Evolutionary conservation across 1,140 invertebrate species (phyloP), one percentile per base, ranked within the genome.

Genomic region (Atta cephalotes): DNA sequence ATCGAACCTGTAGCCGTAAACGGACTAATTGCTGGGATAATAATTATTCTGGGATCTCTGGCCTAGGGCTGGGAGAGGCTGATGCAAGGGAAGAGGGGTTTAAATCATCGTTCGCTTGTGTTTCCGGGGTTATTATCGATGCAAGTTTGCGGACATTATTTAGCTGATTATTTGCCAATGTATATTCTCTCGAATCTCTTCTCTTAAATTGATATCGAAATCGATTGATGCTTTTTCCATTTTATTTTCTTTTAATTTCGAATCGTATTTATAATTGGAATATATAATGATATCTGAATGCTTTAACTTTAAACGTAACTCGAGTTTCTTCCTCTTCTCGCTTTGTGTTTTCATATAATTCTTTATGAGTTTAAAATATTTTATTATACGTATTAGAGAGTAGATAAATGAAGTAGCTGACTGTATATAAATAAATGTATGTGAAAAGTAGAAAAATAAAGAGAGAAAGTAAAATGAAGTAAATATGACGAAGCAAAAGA

Each of bases 21-120:
- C 56, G 56, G 72, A 76, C 72, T 76, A 76, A 76, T 76, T 76
- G 72, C 72, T 60, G n/a, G 72, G 72, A 76, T 76, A 76, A 76
- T 76, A 76, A 76, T 76, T 76, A 76, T 60, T 76, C 72, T 76
- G 35, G 56, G 35, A 76, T 45, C 72, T 45, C 72, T 76, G 56
- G 72, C 35, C 56, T 60, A 76, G 56, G 66, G 66, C 66, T 49
- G 66, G 39, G 12, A 25, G 72, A 45, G 72, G 25, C 35, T 39
- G 66, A 70, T 58, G 25, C 14, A 31, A 53, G 49, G 14, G 14
- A 10, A 51, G 5, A 7, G 31, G 12, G 51, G 5, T 21, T 58
- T 51, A 58, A 3, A 58, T 76, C 14, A n/a, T 76, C 56, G n/a
- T 25, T 39, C 31, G 35, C 35, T 76, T 60, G 35, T 39, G n/a